Evolutionary conservation across 2,888 invertebrate species (phyloP), one percentile per base, ranked within the genome.

Genomic region (Tetragonula carbonaria): DNA sequence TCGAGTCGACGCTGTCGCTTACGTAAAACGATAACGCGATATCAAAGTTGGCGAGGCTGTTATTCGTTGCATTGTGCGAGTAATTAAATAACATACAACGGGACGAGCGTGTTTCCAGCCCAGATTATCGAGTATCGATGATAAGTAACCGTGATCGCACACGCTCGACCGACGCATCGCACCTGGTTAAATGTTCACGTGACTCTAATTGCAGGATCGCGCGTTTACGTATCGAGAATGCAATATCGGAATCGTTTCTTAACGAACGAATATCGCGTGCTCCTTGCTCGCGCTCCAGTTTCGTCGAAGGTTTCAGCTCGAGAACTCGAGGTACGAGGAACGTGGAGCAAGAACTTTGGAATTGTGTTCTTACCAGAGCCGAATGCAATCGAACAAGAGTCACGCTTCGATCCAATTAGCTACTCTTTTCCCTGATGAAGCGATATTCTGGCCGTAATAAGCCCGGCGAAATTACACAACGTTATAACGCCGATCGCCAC

Each of bases 401-500:
- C 55, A n/a, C 65, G 65, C 68, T 67, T 68, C 75, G 70, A 86
- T 87, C 80, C 84, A 84, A 81, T 87, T 87, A 87, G 72, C 53
- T 28, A 66, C 63, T 74, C 23, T 73, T 84, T 80, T n/a, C 18
- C 66, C 62, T 2, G 82, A 78, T 68, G 66, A 77, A 70, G 70
- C 65, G 75, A 78, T 73, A 76, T 50, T 66, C 74, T 55, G 80
- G 74, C 59, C 73, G 66, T 70, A 87, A 83, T 71, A 70, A 68
- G 66, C 57, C 50, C n/a, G n/a, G 51, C 50, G 77, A 83, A 85
- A 88, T 88, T 88, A 76, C 79, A 71, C 80, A 88, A 88, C 75
- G 68, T 65, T 88, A 85, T 59, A 74, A 83, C 67, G 28, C 62
- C 62, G 74, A 83, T 80, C 67, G 70, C 81, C 68, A 66, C 73